These are phyloP conservation scores for Euborellia annulipes DNA, from an alignment of 1,140 invertebrate genomes.

Conservation along the genomic window DNA sequence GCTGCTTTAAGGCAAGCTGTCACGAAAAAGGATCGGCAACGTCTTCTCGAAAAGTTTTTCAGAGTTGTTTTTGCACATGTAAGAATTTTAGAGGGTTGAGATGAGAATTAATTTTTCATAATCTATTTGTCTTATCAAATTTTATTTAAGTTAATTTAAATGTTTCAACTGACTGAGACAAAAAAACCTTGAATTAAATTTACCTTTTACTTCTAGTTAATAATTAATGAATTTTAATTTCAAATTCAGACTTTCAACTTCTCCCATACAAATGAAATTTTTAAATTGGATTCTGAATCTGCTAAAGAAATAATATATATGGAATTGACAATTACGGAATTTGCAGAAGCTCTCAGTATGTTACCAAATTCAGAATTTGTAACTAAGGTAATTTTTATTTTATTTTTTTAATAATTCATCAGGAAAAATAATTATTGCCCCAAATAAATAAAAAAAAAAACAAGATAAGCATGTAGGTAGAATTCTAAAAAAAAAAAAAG, in stretches of 20 bases:
- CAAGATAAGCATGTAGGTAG: too few relatives aligned
- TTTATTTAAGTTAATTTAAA: not conserved
- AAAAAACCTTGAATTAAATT: too few relatives aligned
- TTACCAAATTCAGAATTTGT: slow-evolving; percentile 38
- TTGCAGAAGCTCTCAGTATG: slow-evolving; percentile 42
- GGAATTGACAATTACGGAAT: slow-evolving; percentile 37
- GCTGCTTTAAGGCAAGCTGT: slow-evolving; percentile 24
- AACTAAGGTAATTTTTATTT: slow-evolving; percentile 22
- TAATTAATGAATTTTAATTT: too few relatives aligned
- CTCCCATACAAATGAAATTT: slow-evolving; percentile 26
- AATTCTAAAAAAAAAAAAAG: too few relatives aligned
- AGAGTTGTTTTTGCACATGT: slow-evolving; percentile 34
- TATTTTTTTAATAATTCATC: too few relatives aligned
- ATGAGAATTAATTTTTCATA: not conserved
- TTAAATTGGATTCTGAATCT: slow-evolving; percentile 25
- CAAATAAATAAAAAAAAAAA: too few relatives aligned
- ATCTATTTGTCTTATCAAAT: not conserved
- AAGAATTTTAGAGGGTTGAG: not conserved
- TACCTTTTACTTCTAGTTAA: too few relatives aligned
- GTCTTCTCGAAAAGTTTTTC: slow-evolving; percentile 34
- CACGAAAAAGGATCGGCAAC: slow-evolving; percentile 31
- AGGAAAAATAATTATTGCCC: too few relatives aligned
- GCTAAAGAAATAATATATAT: slow-evolving; percentile 32
- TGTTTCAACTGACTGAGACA: not conserved
- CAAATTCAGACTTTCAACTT: too few relatives aligned